Evolutionary conservation across 1,140 invertebrate genomes (phyloP).

Genomic region (Idris sp.): DNA sequence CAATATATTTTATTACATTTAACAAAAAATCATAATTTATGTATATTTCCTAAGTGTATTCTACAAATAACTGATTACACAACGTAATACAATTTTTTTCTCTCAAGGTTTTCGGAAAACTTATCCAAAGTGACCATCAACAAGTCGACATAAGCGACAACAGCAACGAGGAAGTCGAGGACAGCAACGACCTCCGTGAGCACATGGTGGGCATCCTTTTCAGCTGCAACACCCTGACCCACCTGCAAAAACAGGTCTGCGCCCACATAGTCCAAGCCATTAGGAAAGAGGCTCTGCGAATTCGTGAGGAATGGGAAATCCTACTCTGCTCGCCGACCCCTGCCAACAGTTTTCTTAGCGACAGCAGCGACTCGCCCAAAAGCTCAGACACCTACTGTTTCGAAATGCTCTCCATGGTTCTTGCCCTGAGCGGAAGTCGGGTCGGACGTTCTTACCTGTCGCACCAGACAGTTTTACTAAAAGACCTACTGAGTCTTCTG

Average conservation of each 20-base stretch:
- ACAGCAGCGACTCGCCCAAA: constrained; percentile 76
- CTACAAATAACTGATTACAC: too few species aligned
- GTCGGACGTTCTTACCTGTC: constrained; percentile 94
- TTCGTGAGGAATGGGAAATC: constrained; percentile 93
- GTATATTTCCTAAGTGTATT: too few species aligned
- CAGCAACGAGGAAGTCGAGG: constrained; percentile 80
- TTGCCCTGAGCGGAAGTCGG: constrained; percentile 94
- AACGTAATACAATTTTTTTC: too few species aligned
- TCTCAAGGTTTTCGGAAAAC: constrained; percentile 96
- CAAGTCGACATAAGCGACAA: constrained; percentile 71
- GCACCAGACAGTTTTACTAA: constrained; percentile 89
- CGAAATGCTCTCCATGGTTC: constrained; percentile 96
- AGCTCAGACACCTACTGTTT: constrained; percentile 95
- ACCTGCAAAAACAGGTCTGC: constrained; percentile 94
- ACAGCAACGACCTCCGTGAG: constrained; percentile 93
- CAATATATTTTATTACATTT: too few species aligned
- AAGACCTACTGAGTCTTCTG: constrained; percentile 90
- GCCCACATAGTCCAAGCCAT: constrained; percentile 91
- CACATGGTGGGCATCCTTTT: constrained; percentile 98
- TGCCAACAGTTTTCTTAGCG: constrained; percentile 72
- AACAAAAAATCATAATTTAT: too few species aligned
- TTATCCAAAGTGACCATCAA: constrained; percentile 83
- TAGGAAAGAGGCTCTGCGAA: constrained; percentile 88
- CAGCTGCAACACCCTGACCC: constrained; percentile 94
- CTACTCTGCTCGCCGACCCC: constrained; percentile 75